Conservation (phyloP, 2,797 vertebrate species). For the Falco berigora region DNA sequence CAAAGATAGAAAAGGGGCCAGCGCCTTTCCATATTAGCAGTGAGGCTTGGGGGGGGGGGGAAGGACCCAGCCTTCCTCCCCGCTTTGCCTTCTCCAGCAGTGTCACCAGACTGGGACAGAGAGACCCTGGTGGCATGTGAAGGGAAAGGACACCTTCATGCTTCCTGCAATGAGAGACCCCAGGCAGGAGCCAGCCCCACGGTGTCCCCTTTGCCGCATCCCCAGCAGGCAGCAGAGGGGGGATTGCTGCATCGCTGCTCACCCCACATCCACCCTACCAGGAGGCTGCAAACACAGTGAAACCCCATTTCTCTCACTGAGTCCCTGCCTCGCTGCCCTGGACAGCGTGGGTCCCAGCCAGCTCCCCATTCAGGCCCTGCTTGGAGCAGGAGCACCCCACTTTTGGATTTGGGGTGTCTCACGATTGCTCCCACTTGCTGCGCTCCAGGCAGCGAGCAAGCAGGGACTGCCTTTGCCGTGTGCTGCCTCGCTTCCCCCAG, state of each 20-base stretch:
- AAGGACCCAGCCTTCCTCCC: background rate
- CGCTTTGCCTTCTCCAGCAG: background rate
- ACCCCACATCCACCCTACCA: background rate
- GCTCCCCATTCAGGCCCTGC: background rate
- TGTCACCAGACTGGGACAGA: slow-evolving; percentile 32
- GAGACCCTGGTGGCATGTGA: slow-evolving; percentile 43
- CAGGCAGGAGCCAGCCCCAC: background rate
- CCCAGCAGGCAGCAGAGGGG: background rate
- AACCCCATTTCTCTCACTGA: background rate
- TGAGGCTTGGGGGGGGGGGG: too few species aligned
- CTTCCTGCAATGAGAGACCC: slow-evolving; percentile 29
- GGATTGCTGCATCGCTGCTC: background rate
- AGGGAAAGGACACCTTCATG: slow-evolving; percentile 35
- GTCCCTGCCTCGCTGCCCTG: background rate
- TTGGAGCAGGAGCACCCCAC: background rate
- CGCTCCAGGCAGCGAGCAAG: accelerated
- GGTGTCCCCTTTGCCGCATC: background rate
- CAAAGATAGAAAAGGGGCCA: slow-evolving; percentile 65
- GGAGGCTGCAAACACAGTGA: background rate
- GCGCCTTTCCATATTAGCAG: slow-evolving; percentile 55
- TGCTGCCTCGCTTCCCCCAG: background rate
- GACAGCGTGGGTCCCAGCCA: accelerated
- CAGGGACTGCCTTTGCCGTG: background rate
- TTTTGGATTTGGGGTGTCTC: background rate
- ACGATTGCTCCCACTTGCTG: accelerated